These are phyloP conservation scores for Percopsis transmontana DNA, from an alignment of 2,113 vertebrate genomes.

Conservation along the genomic window DNA sequence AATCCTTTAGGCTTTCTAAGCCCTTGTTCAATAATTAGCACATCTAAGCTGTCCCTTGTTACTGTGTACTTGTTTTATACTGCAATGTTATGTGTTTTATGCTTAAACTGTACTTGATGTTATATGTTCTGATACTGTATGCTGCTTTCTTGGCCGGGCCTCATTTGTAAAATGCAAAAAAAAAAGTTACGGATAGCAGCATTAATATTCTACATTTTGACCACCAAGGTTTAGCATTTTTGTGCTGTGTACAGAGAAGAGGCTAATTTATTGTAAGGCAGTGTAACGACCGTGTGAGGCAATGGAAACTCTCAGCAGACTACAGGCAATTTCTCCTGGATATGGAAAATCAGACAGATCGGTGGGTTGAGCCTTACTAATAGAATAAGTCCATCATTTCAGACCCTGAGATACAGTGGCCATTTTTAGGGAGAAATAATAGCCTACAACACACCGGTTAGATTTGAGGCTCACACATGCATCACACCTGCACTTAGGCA, in stretches of 20 bases:
- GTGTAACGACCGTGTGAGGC: constrained; percentile 9
- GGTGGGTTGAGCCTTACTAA: constrained; percentile 34
- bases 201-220: no score
- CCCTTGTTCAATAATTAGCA: no score
- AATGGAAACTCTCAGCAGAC: constrained; percentile 9
- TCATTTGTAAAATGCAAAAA: no score
- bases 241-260: constrained; percentile 6
- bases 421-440: constrained; percentile 27
- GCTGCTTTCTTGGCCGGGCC: no score
- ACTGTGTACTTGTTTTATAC: no score
- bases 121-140: no score
- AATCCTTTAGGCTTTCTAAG: no score
- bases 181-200: no score
- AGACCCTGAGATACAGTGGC: constrained; percentile 32
- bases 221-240: no score
- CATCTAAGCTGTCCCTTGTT: no score
- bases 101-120: no score
- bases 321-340: constrained; percentile 25
- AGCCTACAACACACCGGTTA: constrained; percentile 3
- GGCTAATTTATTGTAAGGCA: constrained; percentile 1
- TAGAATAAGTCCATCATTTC: constrained; percentile 36
- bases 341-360: constrained; percentile 24
- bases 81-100: no score
- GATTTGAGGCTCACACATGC: constrained; percentile 22
- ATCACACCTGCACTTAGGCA: constrained; percentile 35